Evolutionary conservation across 2,797 vertebrate genomes (phyloP).

Genomic region (Cryptoblepharus egeriae): DNA sequence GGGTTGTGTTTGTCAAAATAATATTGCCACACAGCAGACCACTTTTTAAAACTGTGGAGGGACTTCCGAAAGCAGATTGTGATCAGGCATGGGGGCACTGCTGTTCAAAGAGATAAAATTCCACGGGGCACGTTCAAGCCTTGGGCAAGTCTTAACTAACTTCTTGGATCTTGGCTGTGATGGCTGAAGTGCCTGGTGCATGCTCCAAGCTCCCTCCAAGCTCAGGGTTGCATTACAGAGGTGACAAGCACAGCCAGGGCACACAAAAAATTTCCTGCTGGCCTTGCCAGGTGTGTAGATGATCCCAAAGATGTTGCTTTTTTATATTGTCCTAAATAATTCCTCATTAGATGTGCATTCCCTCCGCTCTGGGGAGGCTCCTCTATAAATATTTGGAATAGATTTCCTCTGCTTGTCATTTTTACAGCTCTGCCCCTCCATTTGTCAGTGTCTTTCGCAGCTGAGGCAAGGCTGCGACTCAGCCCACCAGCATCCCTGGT

Average conservation of each 20-base stretch:
- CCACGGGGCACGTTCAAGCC: neutral
- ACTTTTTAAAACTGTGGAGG: neutral
- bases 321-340: neutral
- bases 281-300: too few species aligned
- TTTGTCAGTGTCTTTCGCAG: neutral
- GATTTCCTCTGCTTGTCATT: neutral
- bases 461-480: neutral
- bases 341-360: neutral
- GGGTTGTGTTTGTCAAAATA: neutral
- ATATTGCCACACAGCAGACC: too few species aligned
- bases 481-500: neutral
- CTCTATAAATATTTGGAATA: conserved; percentile 8
- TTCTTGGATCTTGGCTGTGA: neutral
- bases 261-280: neutral
- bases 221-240: neutral
- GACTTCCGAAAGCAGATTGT: neutral
- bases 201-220: neutral
- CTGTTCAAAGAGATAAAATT: neutral
- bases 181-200: neutral
- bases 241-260: neutral
- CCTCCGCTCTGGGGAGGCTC: neutral
- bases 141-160: neutral
- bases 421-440: conserved; percentile 8
- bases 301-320: neutral
- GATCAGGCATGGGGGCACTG: neutral